Evolutionary conservation across 1,140 invertebrate species (phyloP).

Genomic region (Spodoptera litura): DNA sequence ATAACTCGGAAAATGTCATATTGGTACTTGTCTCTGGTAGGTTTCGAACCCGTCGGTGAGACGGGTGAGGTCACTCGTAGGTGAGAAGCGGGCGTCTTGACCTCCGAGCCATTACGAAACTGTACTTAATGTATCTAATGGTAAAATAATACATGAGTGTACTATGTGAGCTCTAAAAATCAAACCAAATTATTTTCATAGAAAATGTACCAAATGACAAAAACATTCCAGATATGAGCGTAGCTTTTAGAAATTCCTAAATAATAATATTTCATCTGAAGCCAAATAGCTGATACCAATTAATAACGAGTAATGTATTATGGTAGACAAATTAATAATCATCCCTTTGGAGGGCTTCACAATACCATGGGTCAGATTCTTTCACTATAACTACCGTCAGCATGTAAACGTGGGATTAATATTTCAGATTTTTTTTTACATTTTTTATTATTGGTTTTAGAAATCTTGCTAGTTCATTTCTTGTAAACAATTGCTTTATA

Average conservation of each 20-base stretch:
- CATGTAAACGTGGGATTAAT: not conserved
- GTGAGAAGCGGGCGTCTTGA: no score
- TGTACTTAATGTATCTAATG: no score
- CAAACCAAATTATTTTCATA: no score
- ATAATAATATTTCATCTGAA: conserved; percentile 22
- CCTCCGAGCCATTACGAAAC: no score
- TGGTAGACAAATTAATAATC: conserved; percentile 59
- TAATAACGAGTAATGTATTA: conserved; percentile 45
- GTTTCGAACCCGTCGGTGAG: no score
- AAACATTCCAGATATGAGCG: not conserved
- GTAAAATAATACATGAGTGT: no score
- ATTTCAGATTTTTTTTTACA: not conserved
- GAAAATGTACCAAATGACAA: not conserved
- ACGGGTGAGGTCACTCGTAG: no score
- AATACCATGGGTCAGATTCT: conserved; percentile 54
- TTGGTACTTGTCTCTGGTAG: no score
- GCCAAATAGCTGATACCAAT: conserved; percentile 30
- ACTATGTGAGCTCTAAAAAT: no score
- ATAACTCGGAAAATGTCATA: no score
- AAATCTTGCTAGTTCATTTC: no score
- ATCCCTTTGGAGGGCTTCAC: conserved; percentile 49
- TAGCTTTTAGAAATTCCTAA: conserved; percentile 13
- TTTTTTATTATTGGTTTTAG: not conserved
- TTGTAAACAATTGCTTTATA: no score
- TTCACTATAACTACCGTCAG: conserved; percentile 46